Evolutionary conservation across 2,888 invertebrate genomes (phyloP).

Genomic region (Flabesymbios commensalis): DNA sequence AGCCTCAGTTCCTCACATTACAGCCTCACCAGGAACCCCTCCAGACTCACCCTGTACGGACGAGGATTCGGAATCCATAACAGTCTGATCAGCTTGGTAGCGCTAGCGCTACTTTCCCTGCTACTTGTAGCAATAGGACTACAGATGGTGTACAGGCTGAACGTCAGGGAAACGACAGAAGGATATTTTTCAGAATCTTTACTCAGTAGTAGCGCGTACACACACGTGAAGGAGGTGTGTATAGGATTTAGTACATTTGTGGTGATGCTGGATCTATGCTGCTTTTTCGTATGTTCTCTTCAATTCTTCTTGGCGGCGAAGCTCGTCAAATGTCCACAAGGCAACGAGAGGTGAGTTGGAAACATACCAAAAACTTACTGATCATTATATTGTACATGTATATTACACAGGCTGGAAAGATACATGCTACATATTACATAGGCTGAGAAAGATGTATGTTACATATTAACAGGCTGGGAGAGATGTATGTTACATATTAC

Average conservation of each 20-base stretch:
- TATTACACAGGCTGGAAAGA: no score
- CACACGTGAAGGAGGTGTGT: constrained; percentile 88
- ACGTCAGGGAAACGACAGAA: constrained; percentile 48
- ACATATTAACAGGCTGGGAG: no score
- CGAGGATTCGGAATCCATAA: constrained; percentile 71
- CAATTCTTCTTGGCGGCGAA: constrained; percentile 93
- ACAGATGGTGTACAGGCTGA: constrained; percentile 72
- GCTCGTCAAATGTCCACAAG: constrained; percentile 83
- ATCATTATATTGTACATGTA: no score
- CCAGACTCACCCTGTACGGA: constrained; percentile 4
- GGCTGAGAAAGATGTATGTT: no score
- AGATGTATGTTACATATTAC: no score
- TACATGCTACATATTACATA: no score
- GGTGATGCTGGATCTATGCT: constrained; percentile 84
- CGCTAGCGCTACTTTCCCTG: constrained; percentile 83
- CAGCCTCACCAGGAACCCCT: not conserved
- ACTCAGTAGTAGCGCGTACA: constrained; percentile 71
- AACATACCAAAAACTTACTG: no score
- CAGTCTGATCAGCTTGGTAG: constrained; percentile 81
- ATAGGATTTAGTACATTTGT: constrained; percentile 87
- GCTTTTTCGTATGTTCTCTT: constrained; percentile 88
- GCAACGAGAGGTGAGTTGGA: constrained; percentile 71
- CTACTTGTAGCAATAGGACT: constrained; percentile 78
- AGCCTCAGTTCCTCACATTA: constrained; percentile 3
- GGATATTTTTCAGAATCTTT: constrained; percentile 41